Percentiles rank a stretch among this genome's conserved stretches.
These are phyloP conservation scores for Rhadinocentrus ornatus DNA, from an alignment of 2,797 vertebrate species.

Conservation along the genomic window DNA sequence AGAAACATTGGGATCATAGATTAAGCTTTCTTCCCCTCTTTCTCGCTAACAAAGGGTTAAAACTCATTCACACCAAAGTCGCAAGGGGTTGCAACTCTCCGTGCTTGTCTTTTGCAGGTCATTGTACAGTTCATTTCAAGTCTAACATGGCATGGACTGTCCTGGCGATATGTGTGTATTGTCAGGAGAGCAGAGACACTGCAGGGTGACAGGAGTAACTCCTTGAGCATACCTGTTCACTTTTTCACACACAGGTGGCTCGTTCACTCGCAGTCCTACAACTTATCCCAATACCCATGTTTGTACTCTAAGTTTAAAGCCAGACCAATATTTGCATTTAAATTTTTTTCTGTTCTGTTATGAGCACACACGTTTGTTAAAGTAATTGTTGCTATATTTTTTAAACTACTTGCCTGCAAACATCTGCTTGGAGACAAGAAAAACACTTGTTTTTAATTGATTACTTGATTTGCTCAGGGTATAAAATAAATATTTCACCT, in stretches of 20 bases:
- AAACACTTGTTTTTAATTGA: background rate
- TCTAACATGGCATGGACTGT: slow-evolving; percentile 67
- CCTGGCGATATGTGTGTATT: slow-evolving; percentile 70
- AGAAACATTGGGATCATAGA: slow-evolving; percentile 86
- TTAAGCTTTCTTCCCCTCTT: slow-evolving; percentile 78
- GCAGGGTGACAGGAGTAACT: slow-evolving; percentile 49
- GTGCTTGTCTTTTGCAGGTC: slow-evolving; percentile 81
- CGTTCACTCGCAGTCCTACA: slow-evolving; percentile 19
- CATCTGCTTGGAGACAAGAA: background rate
- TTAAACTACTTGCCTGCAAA: background rate
- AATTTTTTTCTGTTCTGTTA: background rate
- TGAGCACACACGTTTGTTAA: background rate
- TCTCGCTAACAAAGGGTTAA: slow-evolving; percentile 79
- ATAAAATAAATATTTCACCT: background rate
- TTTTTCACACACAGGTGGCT: slow-evolving; percentile 27
- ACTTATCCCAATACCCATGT: background rate
- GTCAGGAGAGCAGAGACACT: slow-evolving; percentile 59
- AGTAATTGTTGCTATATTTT: background rate
- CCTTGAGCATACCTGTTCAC: slow-evolving; percentile 38
- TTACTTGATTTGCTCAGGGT: background rate
- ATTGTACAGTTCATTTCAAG: slow-evolving; percentile 81
- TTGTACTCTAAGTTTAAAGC: background rate
- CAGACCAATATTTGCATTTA: background rate
- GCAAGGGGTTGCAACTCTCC: slow-evolving; percentile 66
- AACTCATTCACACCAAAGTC: slow-evolving; percentile 79